phyloP scores from a whole-genome alignment of 1,140 invertebrate genomes.

The Trigoniulus corallinus region DNA sequence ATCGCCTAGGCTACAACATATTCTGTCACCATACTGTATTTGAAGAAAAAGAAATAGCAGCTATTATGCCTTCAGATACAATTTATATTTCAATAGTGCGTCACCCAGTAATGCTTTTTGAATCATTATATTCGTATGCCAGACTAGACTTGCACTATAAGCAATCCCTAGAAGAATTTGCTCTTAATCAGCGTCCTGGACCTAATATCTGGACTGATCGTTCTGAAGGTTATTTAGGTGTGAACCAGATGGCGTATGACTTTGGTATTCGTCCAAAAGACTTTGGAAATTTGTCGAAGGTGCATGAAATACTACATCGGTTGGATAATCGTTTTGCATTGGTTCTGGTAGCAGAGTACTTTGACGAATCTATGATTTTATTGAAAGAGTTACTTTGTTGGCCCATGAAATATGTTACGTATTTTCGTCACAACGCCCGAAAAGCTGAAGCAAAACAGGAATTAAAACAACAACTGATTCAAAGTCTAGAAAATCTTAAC shows the following conservation, averaged over 20 bases:
- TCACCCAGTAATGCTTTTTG: constrained; percentile 24
- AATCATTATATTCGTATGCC: constrained; percentile 22
- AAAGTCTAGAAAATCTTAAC: constrained; percentile 10
- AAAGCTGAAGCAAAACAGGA: constrained; percentile 11
- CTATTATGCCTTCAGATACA: constrained; percentile 23
- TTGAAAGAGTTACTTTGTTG: constrained; percentile 31
- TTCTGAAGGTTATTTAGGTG: constrained; percentile 14
- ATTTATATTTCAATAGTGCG: constrained; percentile 26
- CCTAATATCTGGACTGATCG: background rate
- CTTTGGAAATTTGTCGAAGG: constrained; percentile 12
- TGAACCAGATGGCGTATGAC: constrained; percentile 28
- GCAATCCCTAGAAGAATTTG: constrained; percentile 10
- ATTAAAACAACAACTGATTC: constrained; percentile 5
- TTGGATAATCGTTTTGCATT: constrained; percentile 30
- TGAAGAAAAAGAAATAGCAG: constrained; percentile 14
- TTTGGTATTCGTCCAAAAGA: constrained; percentile 19
- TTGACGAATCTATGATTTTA: constrained; percentile 35
- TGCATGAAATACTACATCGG: constrained; percentile 16
- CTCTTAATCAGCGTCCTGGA: background rate
- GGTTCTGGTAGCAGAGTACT: constrained; percentile 34
- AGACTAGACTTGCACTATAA: constrained; percentile 15
- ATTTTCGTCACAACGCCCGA: constrained; percentile 24
- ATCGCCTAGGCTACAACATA: constrained; percentile 12
- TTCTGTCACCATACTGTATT: constrained; percentile 22
- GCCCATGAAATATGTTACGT: constrained; percentile 28